These are phyloP conservation scores for Phorcus lineatus DNA, from an alignment of 2,888 invertebrate genomes.

Conservation along the genomic window DNA sequence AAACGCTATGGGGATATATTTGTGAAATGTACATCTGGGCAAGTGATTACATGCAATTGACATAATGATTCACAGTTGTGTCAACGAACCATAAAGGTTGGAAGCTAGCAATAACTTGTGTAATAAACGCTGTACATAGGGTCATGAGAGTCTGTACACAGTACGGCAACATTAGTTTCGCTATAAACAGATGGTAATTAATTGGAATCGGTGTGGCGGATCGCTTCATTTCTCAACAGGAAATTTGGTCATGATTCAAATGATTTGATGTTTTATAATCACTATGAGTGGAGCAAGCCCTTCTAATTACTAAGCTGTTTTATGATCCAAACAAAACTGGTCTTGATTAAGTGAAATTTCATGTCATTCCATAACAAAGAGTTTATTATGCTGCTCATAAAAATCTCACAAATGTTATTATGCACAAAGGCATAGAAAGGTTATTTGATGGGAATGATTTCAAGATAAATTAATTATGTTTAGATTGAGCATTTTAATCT, in stretches of 20 bases:
- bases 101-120: neutral
- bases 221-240: neutral
- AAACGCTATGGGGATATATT: neutral
- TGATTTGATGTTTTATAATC: neutral
- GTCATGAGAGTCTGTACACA: neutral
- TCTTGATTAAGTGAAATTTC: no score
- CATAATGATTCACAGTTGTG: neutral
- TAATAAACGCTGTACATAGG: neutral
- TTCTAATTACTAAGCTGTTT: no score
- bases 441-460: no score
- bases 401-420: no score
- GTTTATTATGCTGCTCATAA: no score
- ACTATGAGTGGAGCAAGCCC: neutral
- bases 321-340: no score
- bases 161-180: neutral
- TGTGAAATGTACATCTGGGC: neutral
- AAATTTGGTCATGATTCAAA: neutral
- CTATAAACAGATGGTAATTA: neutral
- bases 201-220: neutral
- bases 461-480: no score
- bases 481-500: no score
- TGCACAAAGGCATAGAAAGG: no score
- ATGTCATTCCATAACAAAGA: no score
- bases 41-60: slow-evolving; percentile 5
- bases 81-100: neutral